Conservation (phyloP, 2,797 vertebrate genomes). For the Triplophysa bombifrons region DNA sequence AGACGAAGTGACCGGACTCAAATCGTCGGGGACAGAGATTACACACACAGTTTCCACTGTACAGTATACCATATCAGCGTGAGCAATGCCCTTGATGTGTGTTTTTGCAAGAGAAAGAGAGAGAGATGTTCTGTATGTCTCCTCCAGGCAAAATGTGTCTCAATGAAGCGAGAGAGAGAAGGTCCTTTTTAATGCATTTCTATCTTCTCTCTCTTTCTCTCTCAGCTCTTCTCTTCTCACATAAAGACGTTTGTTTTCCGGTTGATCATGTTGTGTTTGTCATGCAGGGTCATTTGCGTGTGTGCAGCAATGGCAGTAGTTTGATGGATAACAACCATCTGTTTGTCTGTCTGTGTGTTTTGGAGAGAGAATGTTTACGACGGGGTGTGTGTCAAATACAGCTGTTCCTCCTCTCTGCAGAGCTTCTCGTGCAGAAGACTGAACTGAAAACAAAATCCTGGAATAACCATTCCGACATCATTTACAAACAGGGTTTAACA, state of each 20-base stretch:
- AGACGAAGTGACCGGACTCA: neutral
- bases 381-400: conserved; percentile 16
- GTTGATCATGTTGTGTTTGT: neutral
- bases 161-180: conserved; percentile 12
- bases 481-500: neutral
- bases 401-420: conserved; percentile 11
- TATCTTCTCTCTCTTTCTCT: neutral
- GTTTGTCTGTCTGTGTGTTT: conserved; percentile 12
- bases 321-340: conserved; percentile 3
- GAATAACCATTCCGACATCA: neutral
- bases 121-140: neutral
- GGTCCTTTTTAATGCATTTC: neutral
- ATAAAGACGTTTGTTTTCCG: neutral
- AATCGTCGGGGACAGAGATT: conserved; percentile 9
- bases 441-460: neutral
- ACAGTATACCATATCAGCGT: neutral
- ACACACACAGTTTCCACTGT: neutral
- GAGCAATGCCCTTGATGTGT: conserved; percentile 18
- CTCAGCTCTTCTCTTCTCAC: conserved; percentile 4
- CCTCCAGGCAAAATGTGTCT: conserved; percentile 16
- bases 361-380: conserved; percentile 8
- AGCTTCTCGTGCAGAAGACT: neutral
- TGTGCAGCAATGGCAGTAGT: neutral
- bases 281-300: neutral
- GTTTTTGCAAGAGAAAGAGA: conserved; percentile 2